Conservation (phyloP, 2,888 invertebrate species). For the Timema cristinae region DNA sequence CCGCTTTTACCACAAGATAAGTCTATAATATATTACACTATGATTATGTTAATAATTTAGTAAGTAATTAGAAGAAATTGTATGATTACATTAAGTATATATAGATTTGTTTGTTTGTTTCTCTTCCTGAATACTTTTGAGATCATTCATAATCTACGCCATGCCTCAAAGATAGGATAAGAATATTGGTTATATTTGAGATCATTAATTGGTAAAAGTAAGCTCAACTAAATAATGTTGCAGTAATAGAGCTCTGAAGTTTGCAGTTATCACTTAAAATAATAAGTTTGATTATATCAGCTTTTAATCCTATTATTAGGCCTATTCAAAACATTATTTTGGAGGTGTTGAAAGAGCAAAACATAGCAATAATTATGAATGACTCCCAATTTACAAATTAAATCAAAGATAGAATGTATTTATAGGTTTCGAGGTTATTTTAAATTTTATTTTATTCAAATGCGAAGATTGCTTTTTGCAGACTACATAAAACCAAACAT, state of each 20-base stretch:
- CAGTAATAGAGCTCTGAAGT: neutral
- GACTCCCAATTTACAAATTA: too few relatives aligned
- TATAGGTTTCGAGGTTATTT: too few relatives aligned
- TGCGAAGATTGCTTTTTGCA: too few relatives aligned
- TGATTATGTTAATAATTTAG: slow-evolving; percentile 29
- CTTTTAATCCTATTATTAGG: too few relatives aligned
- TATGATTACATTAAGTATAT: slow-evolving; percentile 26
- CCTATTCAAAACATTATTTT: too few relatives aligned
- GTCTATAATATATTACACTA: slow-evolving; percentile 28
- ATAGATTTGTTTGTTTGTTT: slow-evolving; percentile 10
- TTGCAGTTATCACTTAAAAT: neutral
- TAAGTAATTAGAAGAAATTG: slow-evolving; percentile 28
- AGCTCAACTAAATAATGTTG: neutral
- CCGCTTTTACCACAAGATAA: slow-evolving; percentile 28
- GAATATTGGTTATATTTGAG: too few relatives aligned
- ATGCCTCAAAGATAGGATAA: neutral
- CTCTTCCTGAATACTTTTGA: slow-evolving; percentile 1
- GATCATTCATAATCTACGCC: neutral
- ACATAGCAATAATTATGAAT: too few relatives aligned
- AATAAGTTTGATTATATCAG: too few relatives aligned
- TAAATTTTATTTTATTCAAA: too few relatives aligned
- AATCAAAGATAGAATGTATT: too few relatives aligned
- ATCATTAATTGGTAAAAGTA: neutral
- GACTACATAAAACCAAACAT: too few relatives aligned
- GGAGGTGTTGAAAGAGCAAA: too few relatives aligned